phyloP scores from a whole-genome alignment of 2,797 vertebrate genomes.

The Eurystomus glaucurus region DNA sequence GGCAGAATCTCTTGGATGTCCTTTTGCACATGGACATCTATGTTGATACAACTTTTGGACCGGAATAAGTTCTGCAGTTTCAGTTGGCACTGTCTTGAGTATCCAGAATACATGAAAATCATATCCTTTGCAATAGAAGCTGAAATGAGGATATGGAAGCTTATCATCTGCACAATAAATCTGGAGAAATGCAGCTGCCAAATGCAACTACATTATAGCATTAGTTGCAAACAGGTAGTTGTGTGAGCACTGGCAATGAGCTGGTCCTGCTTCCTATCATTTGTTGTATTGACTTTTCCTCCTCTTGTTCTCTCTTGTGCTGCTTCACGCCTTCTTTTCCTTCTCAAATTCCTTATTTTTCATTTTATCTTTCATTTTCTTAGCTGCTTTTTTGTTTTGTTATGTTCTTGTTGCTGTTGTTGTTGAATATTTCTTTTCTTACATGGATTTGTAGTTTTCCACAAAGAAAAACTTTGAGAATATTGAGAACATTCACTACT shows the following conservation, averaged over 20 bases:
- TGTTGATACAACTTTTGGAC: neutral
- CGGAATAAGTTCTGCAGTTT: neutral
- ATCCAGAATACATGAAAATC: neutral
- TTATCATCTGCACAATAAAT: neutral
- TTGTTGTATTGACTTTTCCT: neutral
- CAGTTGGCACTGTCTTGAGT: neutral
- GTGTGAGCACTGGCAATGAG: neutral
- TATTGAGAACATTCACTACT: neutral
- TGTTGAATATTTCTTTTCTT: neutral
- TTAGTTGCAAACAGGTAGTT: neutral
- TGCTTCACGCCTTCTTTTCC: neutral
- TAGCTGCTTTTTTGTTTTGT: neutral
- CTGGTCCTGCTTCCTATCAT: neutral
- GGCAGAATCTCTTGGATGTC: neutral
- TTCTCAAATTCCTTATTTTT: neutral
- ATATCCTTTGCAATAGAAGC: neutral
- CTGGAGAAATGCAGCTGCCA: neutral
- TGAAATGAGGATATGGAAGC: neutral
- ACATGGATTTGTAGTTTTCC: neutral
- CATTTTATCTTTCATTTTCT: neutral
- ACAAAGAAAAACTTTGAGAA: neutral
- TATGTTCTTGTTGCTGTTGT: too few relatives aligned
- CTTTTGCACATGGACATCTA: rapidly evolving
- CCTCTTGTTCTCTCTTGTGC: neutral
- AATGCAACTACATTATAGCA: neutral